Evolutionary conservation across 2,888 invertebrate species (phyloP), one percentile per base, ranked within the genome.

Genomic region (Rosalia funebris): DNA sequence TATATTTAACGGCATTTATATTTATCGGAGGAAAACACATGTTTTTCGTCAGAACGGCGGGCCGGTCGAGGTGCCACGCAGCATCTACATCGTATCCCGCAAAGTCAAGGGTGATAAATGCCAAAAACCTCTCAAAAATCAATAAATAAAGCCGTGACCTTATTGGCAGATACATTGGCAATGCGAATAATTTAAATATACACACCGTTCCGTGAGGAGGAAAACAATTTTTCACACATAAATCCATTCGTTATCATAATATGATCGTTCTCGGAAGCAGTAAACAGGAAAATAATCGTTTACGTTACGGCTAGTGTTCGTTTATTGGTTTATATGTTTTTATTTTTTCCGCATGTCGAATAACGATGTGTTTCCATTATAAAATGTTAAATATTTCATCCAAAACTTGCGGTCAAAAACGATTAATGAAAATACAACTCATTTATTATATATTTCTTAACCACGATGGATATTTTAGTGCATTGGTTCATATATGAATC

Each of bases 101-200:
- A 50, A 50, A 39, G 50, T 50, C 50, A 50, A 50, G 50, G 48
- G 50, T 41, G 37, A 7, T 12, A 9, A n/a, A 39, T 20, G 50
- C 15, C 39, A 39, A 50, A 50, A 50, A 39, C 50, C 50, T 50
- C 34, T 50, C 15, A 50, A 25, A 44, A 19, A 50, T 39, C 25
- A 50, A 50, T 50, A 50, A 50, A 50, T 39, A 50, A 39, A 39
- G 19, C 50, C 50, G 39, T 50, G 50, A 50, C 50, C 50, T 50
- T 50, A 50, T 39, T 39, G 25, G 50, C 50, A 39, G 39, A 14
- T 39, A 25, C 37, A 19, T 20, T 39, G 19, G 25, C 10, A 39
- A 39, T 50, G 16, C 37, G 36, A 17, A 34, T 36, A 16, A 36
- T 46, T 17, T 12, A 11, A 36, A 12, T 5, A 5, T 25, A 9